These are phyloP conservation scores for Halisarca cf. caerulea DNA, from an alignment of 37 sponge, comb jelly and placozoan species.

Conservation along the genomic window DNA sequence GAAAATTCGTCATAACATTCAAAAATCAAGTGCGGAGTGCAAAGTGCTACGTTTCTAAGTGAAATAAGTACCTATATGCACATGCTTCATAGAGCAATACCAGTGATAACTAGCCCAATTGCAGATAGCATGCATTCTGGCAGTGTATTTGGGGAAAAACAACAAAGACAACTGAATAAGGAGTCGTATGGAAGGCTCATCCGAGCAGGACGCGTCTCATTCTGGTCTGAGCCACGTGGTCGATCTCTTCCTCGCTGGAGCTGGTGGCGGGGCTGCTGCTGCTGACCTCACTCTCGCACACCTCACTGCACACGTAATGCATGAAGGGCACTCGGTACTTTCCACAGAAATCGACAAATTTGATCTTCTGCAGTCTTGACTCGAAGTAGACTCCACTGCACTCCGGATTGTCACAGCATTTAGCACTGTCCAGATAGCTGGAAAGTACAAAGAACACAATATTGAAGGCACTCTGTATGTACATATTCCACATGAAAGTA, in stretches of 20 bases:
- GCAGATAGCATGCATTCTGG: too few species aligned
- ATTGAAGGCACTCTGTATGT: too few species aligned
- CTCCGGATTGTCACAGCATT: constrained; percentile 82
- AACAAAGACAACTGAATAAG: too few species aligned
- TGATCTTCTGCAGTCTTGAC: constrained; percentile 60
- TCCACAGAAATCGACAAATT: constrained; percentile 96
- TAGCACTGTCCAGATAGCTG: constrained; percentile 57
- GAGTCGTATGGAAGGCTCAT: constrained; percentile 20
- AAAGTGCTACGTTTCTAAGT: too few species aligned
- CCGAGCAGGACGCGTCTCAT: constrained; percentile 74
- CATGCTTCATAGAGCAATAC: too few species aligned
- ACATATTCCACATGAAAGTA: too few species aligned
- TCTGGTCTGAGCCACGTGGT: constrained; percentile 32
- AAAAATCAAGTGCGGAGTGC: too few species aligned
- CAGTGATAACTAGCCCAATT: too few species aligned
- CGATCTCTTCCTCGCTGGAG: constrained; percentile 60
- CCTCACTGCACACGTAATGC: constrained; percentile 79
- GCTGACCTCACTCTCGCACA: constrained; percentile 37
- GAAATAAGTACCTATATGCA: too few species aligned
- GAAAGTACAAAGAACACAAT: too few species aligned
- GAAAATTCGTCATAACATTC: too few species aligned
- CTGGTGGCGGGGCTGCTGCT: background rate
- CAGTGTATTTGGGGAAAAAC: too few species aligned
- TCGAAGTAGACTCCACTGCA: constrained; percentile 90
- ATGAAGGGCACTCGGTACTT: constrained; percentile 90